These are phyloP conservation scores for Pimephales promelas DNA, from an alignment of 2,113 vertebrate species.

Conservation along the genomic window DNA sequence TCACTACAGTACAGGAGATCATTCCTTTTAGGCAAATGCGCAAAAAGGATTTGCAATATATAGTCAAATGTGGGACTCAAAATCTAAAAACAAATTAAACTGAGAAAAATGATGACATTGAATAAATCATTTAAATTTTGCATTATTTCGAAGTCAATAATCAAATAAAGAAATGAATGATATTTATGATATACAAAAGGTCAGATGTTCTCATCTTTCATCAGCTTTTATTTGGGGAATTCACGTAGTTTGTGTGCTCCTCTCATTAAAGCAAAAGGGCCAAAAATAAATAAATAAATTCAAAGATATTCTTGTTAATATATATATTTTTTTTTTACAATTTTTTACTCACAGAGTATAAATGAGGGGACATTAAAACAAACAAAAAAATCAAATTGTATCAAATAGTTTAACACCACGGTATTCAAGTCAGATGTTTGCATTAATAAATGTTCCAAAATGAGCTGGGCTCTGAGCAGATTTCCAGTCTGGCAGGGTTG, in stretches of 20 bases:
- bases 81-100: background rate
- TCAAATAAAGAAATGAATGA: background rate
- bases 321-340: no score
- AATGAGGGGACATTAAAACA: background rate
- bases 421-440: background rate
- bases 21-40: background rate
- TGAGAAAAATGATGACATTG: background rate
- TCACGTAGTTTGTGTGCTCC: background rate
- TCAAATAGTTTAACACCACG: background rate
- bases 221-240: background rate
- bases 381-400: no score
- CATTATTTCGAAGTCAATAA: background rate
- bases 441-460: background rate
- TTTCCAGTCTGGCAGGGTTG: conserved; percentile 45
- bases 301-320: background rate
- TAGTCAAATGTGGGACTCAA: background rate
- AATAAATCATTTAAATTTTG: background rate
- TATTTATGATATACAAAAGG: background rate
- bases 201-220: background rate
- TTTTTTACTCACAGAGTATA: background rate
- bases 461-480: background rate
- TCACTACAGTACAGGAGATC: background rate
- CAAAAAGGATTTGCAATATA: background rate
- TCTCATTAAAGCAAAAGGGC: background rate
- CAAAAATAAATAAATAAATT: background rate